Conservation (phyloP, 2,888 invertebrate species). For the Allacma fusca region DNA sequence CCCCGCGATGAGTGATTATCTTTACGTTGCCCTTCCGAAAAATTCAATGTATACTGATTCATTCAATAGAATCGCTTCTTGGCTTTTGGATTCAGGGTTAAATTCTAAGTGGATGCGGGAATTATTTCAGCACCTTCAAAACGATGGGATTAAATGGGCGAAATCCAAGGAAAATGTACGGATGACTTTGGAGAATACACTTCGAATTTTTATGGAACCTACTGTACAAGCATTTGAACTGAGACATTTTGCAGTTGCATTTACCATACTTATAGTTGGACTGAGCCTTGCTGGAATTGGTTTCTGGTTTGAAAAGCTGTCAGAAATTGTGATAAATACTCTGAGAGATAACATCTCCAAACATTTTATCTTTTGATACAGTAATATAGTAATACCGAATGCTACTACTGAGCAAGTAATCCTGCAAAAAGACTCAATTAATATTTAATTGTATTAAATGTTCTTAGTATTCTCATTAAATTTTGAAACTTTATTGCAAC, state of each 20-base stretch:
- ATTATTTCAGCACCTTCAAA: not conserved
- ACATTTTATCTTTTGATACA: too few relatives aligned
- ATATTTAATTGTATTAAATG: too few relatives aligned
- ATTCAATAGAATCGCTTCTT: not conserved
- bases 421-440: too few relatives aligned
- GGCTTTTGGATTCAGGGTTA: not conserved
- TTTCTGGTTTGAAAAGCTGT: too few relatives aligned
- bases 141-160: not conserved
- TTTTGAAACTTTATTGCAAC: too few relatives aligned
- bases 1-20: not conserved
- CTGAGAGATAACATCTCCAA: too few relatives aligned
- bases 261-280: not conserved
- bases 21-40: constrained; percentile 7
- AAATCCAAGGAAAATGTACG: not conserved
- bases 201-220: not conserved
- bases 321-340: too few relatives aligned
- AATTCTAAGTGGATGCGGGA: constrained; percentile 18
- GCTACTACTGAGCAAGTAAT: too few relatives aligned
- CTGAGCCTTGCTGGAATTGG: too few relatives aligned
- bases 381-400: too few relatives aligned
- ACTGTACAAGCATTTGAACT: not conserved
- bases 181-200: not conserved
- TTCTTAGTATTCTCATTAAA: too few relatives aligned
- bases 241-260: not conserved
- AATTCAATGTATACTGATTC: constrained; percentile 16